Base-by-base conservation (phyloP, 2,888 invertebrate genomes). In the Drosophila mettleri region DNA sequence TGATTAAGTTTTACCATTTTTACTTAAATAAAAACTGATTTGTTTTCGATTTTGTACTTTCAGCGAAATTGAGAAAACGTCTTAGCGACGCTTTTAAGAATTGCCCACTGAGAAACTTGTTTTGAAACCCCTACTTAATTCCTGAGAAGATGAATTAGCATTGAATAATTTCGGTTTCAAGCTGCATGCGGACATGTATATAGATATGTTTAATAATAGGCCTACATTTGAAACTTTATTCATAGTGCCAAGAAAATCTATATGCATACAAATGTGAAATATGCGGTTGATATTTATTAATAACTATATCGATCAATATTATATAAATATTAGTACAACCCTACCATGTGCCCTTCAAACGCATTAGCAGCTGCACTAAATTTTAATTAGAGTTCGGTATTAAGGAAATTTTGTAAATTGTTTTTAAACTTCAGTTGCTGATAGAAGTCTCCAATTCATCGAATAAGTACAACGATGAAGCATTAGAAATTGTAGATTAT, bases 41-140 rank as follows among this genome's bases (percentile, higher is more conserved):
- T 52, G 20, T 73, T 74, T 70, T 75, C 61, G 73, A 34, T 79
- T 79, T 76, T 87, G 72, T 90, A 88, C 62, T 90, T 90, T 69
- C 90, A 91, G 90, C 90, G 53, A 90, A 90, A 86, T 89, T 90
- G 68, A 90, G 89, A 88, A 91, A 90, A 89, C 90, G 91, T 69
- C 90, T 90, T 73, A 90, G 90, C 88, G 90, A 90, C 88, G 90
- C 90, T 79, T 90, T 90, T 66, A 91, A 89, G 83, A 89, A 87
- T 88, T 90, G 89, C 72, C 89, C 91, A 69, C 81, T 91, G 63
- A 89, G 88, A 89, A 91, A 90, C 78, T 81, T 90, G 61, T 90
- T 90, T 70, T 90, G 78, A 88, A 65, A 4, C 18, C 18, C 36
- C 54, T 48, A 54, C 16, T n/a, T 34, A 33, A 45, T 24, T 14